Conservation (phyloP, 23 tunicate genomes). For the Halocynthia aurantium region DNA sequence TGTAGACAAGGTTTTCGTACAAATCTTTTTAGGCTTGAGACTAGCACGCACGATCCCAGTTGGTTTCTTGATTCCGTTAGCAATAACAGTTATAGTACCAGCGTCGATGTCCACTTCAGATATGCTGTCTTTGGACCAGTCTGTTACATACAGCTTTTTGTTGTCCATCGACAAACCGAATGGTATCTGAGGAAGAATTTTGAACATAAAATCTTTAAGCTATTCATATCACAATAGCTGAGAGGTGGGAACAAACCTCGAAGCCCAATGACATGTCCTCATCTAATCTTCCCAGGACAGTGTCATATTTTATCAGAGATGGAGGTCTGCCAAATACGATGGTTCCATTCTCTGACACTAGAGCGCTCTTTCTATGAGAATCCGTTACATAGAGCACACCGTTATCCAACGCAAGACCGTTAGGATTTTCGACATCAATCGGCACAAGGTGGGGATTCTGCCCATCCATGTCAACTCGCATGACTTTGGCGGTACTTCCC, state of each 20-base stretch:
- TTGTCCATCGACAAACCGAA: constrained; percentile 52
- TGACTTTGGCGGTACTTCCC: constrained; percentile 64
- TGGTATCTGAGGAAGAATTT: constrained; percentile 47
- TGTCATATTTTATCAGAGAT: constrained; percentile 36
- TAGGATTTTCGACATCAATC: constrained; percentile 74
- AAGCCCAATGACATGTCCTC: constrained; percentile 26
- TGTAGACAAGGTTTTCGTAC: background rate
- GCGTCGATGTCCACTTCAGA: constrained; percentile 46
- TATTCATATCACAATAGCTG: background rate
- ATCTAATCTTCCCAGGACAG: background rate
- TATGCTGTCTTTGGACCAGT: constrained; percentile 78
- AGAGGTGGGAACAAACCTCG: constrained; percentile 30
- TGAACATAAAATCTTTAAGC: background rate
- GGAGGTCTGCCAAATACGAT: constrained; percentile 51
- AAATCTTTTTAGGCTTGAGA: constrained; percentile 14
- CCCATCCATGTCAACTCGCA: constrained; percentile 73
- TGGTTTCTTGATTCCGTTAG: constrained; percentile 59
- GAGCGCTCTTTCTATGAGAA: constrained; percentile 43
- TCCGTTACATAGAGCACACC: constrained; percentile 55
- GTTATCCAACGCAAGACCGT: constrained; percentile 61
- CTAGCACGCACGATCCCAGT: constrained; percentile 63
- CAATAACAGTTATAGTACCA: constrained; percentile 21
- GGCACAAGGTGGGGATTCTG: constrained; percentile 30
- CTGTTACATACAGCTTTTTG: constrained; percentile 56
- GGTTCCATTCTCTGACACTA: constrained; percentile 47